Base-by-base conservation (phyloP, 2,797 vertebrate species). In the Brachyalestes nurse region DNA sequence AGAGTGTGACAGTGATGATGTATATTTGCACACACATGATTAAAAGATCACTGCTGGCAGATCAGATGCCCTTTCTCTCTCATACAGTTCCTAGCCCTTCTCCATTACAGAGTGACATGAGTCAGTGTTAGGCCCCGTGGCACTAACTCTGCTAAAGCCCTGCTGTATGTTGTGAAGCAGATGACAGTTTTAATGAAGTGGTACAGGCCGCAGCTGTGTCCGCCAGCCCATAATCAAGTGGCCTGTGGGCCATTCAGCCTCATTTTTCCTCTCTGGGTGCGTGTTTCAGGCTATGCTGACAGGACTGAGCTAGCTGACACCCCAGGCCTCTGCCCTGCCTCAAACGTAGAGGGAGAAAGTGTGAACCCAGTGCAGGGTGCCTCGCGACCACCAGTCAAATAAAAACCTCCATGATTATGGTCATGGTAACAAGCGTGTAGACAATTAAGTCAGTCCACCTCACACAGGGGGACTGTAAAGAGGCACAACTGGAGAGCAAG, bases 191-290 rank as follows among this genome's bases (percentile, higher is more conserved):
- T 88, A 89, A 89, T 90, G 79, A 88, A 88, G 82, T 83, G 70
- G 87, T 90, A 87, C 89, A 89, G 80, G 88, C 90, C 90, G 88
- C 88, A 91, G 86, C 85, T 83, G 86, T 78, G 86, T 89, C 84
- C 81, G 65, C 85, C 82, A 92, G 83, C 83, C 80, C 84, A 87
- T 90, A 92, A 91, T 91, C 87, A 91, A 86, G 88, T 87, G 76
- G 82, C 83, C 82, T 75, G 81, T 88, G 84, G 86, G 82, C 88
- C 82, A 90, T 91, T 87, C 86, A 84, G 88, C 83, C 81, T 83
- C 85, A 84, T 71, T 79, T 83, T 79, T 69, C 81, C 81, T 75
- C 84, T 79, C 64, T 71, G 78, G 51, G 82, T 83, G 87, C 65
- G 72, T 13, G 64, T 69, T 71, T 83, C 58, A 65, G 76, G 75